Percentiles rank a stretch among this genome's conserved stretches.
These are phyloP conservation scores for Lasioglossum leucozonium DNA, from an alignment of 2,888 invertebrate genomes.

Conservation along the genomic window DNA sequence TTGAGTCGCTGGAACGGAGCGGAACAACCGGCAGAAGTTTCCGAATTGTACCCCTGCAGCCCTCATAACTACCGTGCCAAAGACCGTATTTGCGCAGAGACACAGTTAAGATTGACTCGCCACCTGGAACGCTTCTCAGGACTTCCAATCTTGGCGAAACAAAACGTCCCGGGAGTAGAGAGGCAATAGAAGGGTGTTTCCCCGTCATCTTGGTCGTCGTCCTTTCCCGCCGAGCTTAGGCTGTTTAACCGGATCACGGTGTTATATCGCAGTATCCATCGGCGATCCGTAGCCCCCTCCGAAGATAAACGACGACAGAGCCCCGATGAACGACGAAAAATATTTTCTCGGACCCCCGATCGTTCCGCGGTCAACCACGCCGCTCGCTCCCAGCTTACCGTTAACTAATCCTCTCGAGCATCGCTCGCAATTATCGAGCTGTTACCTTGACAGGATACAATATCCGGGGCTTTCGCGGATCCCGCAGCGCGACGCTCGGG, in stretches of 20 bases:
- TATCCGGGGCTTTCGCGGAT: neutral
- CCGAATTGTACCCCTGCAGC: neutral
- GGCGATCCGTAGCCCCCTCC: constrained; percentile 15
- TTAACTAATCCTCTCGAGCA: constrained; percentile 10
- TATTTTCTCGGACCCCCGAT: constrained; percentile 10
- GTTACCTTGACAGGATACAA: constrained; percentile 9
- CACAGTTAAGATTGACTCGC: constrained; percentile 37
- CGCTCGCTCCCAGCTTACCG: neutral
- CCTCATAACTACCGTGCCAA: neutral
- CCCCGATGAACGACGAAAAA: constrained; percentile 22
- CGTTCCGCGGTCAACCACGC: neutral
- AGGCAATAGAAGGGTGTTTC: neutral
- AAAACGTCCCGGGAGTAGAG: neutral
- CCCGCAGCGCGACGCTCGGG: neutral
- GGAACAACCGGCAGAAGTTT: neutral
- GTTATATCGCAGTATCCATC: constrained; percentile 34
- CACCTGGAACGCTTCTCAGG: constrained; percentile 19
- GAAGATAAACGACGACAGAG: constrained; percentile 45
- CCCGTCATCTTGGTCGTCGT: neutral
- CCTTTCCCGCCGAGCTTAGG: neutral
- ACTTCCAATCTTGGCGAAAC: constrained; percentile 11
- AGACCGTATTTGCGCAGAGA: constrained; percentile 29
- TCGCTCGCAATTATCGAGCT: constrained; percentile 23
- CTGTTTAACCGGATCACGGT: constrained; percentile 16
- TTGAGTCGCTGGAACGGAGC: neutral